Conservation (phyloP, 2,113 vertebrate species). For the Macquaria australasica region DNA sequence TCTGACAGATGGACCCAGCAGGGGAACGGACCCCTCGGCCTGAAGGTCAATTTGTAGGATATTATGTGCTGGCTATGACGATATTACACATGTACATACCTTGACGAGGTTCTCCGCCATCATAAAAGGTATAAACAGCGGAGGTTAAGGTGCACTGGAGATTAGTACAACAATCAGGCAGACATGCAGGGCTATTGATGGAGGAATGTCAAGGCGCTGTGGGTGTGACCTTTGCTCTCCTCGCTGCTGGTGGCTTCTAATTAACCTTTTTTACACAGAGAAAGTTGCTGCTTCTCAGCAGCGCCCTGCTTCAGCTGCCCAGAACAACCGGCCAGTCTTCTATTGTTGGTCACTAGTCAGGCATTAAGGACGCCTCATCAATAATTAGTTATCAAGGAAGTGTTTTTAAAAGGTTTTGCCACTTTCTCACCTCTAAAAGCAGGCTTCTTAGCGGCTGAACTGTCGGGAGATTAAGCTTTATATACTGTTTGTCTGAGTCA, state of each 20-base stretch:
- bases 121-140: conserved; percentile 2
- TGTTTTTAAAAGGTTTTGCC: background rate
- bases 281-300: background rate
- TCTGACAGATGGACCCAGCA: conserved; percentile 60
- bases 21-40: conserved; percentile 16
- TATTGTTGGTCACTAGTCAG: background rate
- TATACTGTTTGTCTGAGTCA: background rate
- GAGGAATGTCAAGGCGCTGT: conserved; percentile 1
- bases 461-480: background rate
- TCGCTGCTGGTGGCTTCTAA: conserved; percentile 21
- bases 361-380: background rate
- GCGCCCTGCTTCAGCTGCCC: background rate
- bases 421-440: background rate
- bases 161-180: background rate
- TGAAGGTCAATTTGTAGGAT: conserved; percentile 58
- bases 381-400: background rate
- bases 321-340: background rate
- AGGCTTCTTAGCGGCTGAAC: background rate
- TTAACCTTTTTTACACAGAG: conserved; percentile 14
- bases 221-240: conserved; percentile 33
- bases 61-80: conserved; percentile 9
- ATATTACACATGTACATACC: conserved; percentile 34
- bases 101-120: background rate
- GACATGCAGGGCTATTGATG: background rate
- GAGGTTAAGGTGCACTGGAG: background rate